Base-by-base conservation (phyloP, 2,797 vertebrate species). In the Premnoplex brunnescens region DNA sequence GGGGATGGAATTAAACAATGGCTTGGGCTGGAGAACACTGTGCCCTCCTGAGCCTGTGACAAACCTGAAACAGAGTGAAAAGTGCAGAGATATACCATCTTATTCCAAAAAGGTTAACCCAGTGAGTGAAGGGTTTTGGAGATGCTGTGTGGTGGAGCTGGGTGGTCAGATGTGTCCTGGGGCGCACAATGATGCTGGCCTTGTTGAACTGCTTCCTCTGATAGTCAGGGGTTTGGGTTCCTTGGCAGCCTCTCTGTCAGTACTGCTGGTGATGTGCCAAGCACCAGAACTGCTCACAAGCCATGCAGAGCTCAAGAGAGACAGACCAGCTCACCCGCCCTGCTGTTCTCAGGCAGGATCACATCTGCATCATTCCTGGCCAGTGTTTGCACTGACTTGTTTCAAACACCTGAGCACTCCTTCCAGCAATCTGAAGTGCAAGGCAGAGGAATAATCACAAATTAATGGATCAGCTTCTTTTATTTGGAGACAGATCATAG, bases 31-130 rank as follows among this genome's bases (percentile, higher is more conserved):
- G 85, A 68, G 9, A 68, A n/a, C 5, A 39, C 26, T 51, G 46
- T 34, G 43, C 43, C n/a, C 66, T 93, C 63, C 16, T n/a, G 72
- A 75, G 80, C 23, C 55, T 39, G 60, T 36, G 87, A 55, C 0
- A 14, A 74, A 87, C 89, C 98, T 98, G 93, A 88, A 98, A 98
- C 14, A 52, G 23, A 69, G 41, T 8, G 34, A 34, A 67, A 73
- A 89, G 68, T 2, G 5, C 54, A 77, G 18, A 12, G 64, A 63
- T 78, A 91, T 51, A 79, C 30, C 44, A 54, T 34, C n/a, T 60
- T 26, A 54, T 5, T 41, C 28, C 28, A 62, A 23, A 88, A 59
- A 6, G 10, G 64, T 9, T 3, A 18, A 27, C 17, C 14, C 20
- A 41, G 28, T 1, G 17, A 90, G 12, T 3, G 2, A 73, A 43